phyloP scores from a whole-genome alignment of 1,140 invertebrate genomes.

The Portunus trituberculatus region DNA sequence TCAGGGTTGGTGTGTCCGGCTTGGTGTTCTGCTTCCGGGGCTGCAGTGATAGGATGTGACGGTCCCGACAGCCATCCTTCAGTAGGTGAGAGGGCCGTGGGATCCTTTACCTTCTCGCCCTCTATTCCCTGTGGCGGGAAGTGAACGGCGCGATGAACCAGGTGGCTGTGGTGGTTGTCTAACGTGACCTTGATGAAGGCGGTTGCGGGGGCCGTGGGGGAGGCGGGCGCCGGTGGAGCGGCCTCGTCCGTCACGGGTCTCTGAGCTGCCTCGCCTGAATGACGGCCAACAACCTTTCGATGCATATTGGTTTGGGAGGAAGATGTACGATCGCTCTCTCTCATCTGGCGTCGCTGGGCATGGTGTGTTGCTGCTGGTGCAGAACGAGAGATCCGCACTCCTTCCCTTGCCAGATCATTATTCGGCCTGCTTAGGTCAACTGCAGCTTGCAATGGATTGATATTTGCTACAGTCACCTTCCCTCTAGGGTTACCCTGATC shows the following conservation, averaged over 20 bases:
- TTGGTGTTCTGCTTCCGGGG: background rate
- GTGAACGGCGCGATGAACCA: background rate
- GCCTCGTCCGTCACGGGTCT: constrained; percentile 3
- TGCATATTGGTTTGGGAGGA: constrained; percentile 43
- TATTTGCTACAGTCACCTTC: too few species aligned
- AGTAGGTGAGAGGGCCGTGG: background rate
- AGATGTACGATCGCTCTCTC: constrained; percentile 29
- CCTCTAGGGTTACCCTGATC: background rate
- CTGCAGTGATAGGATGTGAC: background rate
- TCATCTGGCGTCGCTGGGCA: constrained; percentile 34
- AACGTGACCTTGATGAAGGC: constrained; percentile 33
- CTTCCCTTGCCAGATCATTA: background rate
- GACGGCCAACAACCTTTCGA: constrained; percentile 48
- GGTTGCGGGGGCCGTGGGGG: background rate
- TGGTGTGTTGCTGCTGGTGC: constrained; percentile 1
- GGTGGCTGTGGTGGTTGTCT: background rate
- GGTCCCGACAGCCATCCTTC: background rate
- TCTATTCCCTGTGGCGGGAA: background rate
- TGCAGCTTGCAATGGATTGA: background rate
- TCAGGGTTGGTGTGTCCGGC: background rate
- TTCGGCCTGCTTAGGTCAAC: background rate
- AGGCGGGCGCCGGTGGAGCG: background rate
- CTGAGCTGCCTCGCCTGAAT: background rate
- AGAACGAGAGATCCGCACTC: background rate
- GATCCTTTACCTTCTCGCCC: background rate